Evolutionary conservation across 2,797 vertebrate genomes (phyloP).

Genomic region (Columba guinea): DNA sequence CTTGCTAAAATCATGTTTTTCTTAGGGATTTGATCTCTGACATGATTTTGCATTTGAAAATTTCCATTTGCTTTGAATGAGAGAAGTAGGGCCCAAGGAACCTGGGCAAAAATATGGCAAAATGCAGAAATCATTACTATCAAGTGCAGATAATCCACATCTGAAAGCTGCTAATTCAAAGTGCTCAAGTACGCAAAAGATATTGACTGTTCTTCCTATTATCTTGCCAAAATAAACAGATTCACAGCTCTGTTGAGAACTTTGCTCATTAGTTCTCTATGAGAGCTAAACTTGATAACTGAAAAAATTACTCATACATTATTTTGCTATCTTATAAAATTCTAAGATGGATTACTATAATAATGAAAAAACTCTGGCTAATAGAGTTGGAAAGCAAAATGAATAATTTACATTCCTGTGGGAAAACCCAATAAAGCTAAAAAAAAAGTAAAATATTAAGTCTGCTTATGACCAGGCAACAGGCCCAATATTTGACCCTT

Average conservation of each 20-base stretch:
- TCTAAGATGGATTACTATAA: not conserved
- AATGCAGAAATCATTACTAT: not conserved
- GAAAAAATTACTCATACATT: not conserved
- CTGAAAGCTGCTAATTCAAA: conserved; percentile 44
- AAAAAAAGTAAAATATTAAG: not conserved
- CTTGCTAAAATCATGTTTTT: not conserved
- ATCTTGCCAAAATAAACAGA: conserved; percentile 12
- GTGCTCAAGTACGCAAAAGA: not conserved
- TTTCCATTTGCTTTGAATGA: not conserved
- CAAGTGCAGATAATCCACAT: not conserved
- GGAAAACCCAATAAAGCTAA: not conserved
- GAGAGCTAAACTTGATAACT: not conserved
- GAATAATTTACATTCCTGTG: not conserved
- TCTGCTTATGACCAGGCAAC: not conserved
- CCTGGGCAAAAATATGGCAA: not conserved
- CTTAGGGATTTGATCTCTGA: not conserved
- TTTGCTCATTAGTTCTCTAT: conserved; percentile 13
- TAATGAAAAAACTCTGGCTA: not conserved
- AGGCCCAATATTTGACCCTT: not conserved
- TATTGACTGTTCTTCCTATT: not conserved
- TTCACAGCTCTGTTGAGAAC: not conserved
- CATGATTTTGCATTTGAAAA: not conserved
- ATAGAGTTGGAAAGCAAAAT: not conserved
- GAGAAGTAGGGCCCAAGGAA: not conserved
- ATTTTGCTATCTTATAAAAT: conserved; percentile 25